Evolutionary conservation across 1,140 invertebrate genomes (phyloP).

Genomic region (Pseudoatta argentina): DNA sequence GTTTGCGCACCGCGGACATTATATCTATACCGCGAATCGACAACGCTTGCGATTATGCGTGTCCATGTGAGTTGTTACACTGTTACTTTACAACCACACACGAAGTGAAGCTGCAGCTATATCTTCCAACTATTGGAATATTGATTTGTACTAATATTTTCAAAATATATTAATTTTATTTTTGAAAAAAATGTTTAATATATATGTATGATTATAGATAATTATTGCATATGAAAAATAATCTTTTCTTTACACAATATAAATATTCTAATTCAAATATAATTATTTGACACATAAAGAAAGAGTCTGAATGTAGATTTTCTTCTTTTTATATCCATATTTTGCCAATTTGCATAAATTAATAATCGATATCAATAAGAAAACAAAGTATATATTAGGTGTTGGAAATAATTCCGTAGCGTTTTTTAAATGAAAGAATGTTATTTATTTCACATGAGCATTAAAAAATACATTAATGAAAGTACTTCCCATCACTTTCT

Average conservation of each 20-base stretch:
- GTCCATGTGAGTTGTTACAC: slow-evolving; percentile 30
- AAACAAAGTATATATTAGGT: neutral
- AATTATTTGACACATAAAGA: neutral
- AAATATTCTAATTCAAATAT: neutral
- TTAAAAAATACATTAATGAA: no score
- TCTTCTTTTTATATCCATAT: neutral
- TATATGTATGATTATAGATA: neutral
- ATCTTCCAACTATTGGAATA: neutral
- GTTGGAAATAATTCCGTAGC: no score
- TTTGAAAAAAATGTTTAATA: neutral
- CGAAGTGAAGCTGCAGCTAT: neutral
- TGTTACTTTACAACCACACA: neutral
- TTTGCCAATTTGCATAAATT: slow-evolving; percentile 19
- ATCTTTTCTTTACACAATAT: neutral
- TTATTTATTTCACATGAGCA: no score
- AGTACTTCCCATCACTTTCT: no score
- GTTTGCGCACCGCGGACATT: slow-evolving; percentile 28
- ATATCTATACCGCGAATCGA: slow-evolving; percentile 46
- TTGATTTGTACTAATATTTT: neutral
- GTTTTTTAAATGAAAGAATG: no score
- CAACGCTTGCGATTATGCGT: slow-evolving; percentile 33
- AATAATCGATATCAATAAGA: neutral
- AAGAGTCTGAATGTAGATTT: neutral
- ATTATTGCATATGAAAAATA: neutral
- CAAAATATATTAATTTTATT: neutral